phyloP scores from a whole-genome alignment of 2,113 vertebrate genomes.

The Ptilonorhynchus violaceus region DNA sequence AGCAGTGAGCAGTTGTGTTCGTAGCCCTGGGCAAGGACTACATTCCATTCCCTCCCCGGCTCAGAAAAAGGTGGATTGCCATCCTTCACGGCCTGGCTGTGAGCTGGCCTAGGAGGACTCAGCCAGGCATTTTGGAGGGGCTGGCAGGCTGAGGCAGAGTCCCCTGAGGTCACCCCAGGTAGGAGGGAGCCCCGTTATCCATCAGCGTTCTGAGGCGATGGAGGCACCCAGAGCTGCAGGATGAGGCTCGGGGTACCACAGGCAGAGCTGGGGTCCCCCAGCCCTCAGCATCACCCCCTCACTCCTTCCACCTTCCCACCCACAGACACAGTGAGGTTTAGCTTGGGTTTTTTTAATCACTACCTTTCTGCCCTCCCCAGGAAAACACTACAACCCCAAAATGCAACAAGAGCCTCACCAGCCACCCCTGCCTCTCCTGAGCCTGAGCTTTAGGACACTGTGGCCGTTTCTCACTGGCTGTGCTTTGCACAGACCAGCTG shows the following conservation, averaged over 20 bases:
- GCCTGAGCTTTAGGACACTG: not conserved
- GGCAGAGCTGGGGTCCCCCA: not conserved
- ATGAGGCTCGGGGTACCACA: not conserved
- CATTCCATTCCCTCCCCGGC: accelerated
- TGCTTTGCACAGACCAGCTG: constrained; percentile 46
- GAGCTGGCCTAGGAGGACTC: not conserved
- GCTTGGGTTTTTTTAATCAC: not conserved
- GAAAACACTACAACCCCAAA: not conserved
- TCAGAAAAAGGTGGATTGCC: not conserved
- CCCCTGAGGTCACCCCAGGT: not conserved
- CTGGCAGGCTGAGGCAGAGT: not conserved
- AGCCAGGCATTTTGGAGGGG: not conserved
- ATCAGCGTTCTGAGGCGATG: accelerated
- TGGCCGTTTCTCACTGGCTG: not conserved
- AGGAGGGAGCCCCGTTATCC: accelerated
- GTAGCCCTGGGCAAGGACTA: not conserved
- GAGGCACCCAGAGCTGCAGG: not conserved
- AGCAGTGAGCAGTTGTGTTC: not conserved
- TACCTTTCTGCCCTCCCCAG: not conserved
- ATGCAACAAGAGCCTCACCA: not conserved
- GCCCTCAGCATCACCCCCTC: not conserved
- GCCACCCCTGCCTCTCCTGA: not conserved
- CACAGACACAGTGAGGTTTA: not conserved
- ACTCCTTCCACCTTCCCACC: not conserved
- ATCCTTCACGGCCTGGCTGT: accelerated